Evolutionary conservation across 2,888 invertebrate species (phyloP).

Genomic region (Clostera curtula): DNA sequence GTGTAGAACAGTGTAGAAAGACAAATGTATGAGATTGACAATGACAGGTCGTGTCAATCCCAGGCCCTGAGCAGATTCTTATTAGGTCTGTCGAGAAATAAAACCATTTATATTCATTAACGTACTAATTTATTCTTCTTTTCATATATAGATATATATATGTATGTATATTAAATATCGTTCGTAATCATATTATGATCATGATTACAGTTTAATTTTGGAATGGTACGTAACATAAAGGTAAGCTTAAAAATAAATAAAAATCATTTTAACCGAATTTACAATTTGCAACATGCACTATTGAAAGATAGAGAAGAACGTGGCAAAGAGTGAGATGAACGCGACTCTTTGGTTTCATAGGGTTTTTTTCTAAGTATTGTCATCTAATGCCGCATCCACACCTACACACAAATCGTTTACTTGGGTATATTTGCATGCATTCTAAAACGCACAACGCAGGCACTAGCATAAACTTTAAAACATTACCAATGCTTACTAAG

Average conservation of each 20-base stretch:
- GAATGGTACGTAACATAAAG: constrained; percentile 67
- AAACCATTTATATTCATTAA: constrained; percentile 32
- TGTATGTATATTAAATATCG: too few species aligned
- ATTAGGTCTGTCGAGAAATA: constrained; percentile 12
- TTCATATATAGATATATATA: constrained; percentile 28
- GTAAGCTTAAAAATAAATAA: constrained; percentile 72
- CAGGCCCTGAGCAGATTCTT: too few species aligned
- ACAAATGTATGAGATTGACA: background rate
- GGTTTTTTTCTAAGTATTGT: constrained; percentile 38
- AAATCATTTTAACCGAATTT: constrained; percentile 45
- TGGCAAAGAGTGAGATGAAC: constrained; percentile 60
- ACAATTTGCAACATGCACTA: constrained; percentile 45
- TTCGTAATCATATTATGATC: constrained; percentile 60
- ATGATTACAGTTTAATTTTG: constrained; percentile 71
- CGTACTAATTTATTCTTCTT: constrained; percentile 60
- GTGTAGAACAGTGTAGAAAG: background rate
- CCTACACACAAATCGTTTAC: too few species aligned
- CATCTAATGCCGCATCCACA: too few species aligned
- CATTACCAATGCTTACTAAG: too few species aligned
- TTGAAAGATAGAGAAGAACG: constrained; percentile 37
- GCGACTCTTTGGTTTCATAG: constrained; percentile 66
- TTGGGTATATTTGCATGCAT: too few species aligned
- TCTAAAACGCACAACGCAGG: too few species aligned
- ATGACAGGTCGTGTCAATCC: too few species aligned
- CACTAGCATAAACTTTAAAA: too few species aligned